A percentile compares a stretch with the other conserved stretches of the same genome.
phyloP scores from a whole-genome alignment of 2,888 invertebrate species.

The Synergus itoensis region DNA sequence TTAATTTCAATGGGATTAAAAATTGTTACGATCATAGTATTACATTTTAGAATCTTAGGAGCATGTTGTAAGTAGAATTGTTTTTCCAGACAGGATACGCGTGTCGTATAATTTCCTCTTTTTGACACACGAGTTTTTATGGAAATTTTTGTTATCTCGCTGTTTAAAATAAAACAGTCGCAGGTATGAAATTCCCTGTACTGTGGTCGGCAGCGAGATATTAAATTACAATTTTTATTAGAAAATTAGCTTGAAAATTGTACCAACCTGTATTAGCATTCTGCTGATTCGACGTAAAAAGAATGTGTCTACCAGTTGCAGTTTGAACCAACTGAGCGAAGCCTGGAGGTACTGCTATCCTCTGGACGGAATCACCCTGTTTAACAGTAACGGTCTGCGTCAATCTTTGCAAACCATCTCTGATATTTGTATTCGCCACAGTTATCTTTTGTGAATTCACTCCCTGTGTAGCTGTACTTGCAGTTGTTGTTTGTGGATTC shows the following conservation, averaged over 20 bases:
- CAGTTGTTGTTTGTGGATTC: constrained; percentile 68
- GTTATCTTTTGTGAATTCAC: constrained; percentile 76
- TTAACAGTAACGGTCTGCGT: constrained; percentile 75
- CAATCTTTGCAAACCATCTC: constrained; percentile 71
- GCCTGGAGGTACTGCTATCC: constrained; percentile 74
- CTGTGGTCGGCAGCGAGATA: constrained; percentile 71
- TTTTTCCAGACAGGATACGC: constrained; percentile 76
- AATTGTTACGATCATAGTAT: too few species aligned
- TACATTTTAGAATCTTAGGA: too few species aligned
- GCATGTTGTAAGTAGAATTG: constrained; percentile 54
- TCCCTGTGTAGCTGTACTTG: constrained; percentile 65
- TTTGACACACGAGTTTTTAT: constrained; percentile 74
- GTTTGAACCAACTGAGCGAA: constrained; percentile 86
- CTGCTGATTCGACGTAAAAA: constrained; percentile 80
- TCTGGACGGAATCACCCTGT: constrained; percentile 75
- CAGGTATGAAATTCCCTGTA: constrained; percentile 52
- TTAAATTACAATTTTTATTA: neutral
- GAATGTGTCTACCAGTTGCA: constrained; percentile 84
- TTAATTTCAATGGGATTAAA: too few species aligned
- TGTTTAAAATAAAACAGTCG: constrained; percentile 63
- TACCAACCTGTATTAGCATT: constrained; percentile 72
- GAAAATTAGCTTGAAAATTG: neutral
- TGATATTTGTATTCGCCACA: constrained; percentile 69
- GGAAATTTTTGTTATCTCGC: constrained; percentile 72
- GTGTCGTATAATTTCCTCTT: constrained; percentile 65